Evolutionary conservation across 2,113 vertebrate species (phyloP).

Genomic region (Neogobius melanostomus): DNA sequence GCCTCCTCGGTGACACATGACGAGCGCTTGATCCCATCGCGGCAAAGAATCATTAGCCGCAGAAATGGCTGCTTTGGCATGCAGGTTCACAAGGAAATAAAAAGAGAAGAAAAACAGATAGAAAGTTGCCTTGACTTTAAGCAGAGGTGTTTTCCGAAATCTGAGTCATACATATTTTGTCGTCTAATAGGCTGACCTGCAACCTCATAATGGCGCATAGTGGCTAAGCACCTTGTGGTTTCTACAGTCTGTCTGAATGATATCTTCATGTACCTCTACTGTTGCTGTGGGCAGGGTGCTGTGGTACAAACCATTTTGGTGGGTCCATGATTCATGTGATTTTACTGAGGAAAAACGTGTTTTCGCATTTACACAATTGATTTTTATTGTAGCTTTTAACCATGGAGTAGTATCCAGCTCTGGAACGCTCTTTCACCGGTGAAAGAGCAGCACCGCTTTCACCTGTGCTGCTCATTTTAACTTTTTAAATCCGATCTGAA

Average conservation of each 20-base stretch:
- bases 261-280: too few species aligned
- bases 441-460: too few species aligned
- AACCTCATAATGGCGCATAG: neutral
- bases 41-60: slow-evolving; percentile 72
- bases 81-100: slow-evolving; percentile 53
- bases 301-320: too few species aligned
- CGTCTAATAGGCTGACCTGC: slow-evolving; percentile 74
- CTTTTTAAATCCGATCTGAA: too few species aligned
- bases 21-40: slow-evolving; percentile 66
- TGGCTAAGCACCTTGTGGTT: neutral
- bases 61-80: slow-evolving; percentile 60
- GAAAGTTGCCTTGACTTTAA: slow-evolving; percentile 32
- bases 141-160: slow-evolving; percentile 29
- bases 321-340: too few species aligned
- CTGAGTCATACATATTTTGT: slow-evolving; percentile 62
- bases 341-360: too few species aligned
- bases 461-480: too few species aligned
- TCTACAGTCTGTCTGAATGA: neutral
- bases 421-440: too few species aligned
- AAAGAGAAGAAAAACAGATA: neutral
- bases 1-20: slow-evolving; percentile 65
- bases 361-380: too few species aligned
- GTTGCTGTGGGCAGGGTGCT: too few species aligned
- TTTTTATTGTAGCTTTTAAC: too few species aligned
- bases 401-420: too few species aligned